Base-by-base conservation (phyloP, 35 echinoderm and acorn worm genomes). In the Holothuria glaberrima region DNA sequence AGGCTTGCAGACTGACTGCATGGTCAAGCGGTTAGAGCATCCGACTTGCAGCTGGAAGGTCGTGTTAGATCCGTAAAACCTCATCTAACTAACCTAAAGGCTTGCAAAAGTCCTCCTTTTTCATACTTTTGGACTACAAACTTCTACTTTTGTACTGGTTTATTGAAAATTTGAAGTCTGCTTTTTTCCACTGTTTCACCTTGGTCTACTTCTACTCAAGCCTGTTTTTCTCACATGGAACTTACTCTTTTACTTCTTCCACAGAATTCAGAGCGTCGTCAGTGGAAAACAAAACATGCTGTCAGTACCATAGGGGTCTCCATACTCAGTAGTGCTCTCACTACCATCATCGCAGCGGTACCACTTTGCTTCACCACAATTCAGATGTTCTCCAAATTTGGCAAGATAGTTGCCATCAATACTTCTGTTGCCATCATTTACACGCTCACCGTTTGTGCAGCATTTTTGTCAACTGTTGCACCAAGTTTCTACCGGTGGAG, bases 321-420 rank as follows among this genome's bases (percentile, higher is more conserved):
- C 35, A 97, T 97, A 20, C 72, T 97, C 25, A 93, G 91, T 79
- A 97, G 95, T 45, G 95, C 95, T 58, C 41, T 97, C 70, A 97
- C 95, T 5, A 97, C 95, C 80, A 86, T 97, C 44, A 97, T 94
- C 29, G 95, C 95, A 17, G 85, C 95, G 17, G 86, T 97, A 18
- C 95, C 95, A 63, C 92, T 97, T 27, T 97, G 92, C 52, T 94
- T 91, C 75, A 94, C 95, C 16, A 94, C 90, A 26, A 89, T 97
- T 36, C 90, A 97, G 59, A 86, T 94, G 54, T 97, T 97, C 26
- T 94, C 95, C 12, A 97, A 97, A 68, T 97, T 97, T 79, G 95
- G 95, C 71, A 91, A 97, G 63, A 97, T 97, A 59, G 95, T 97
- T 6, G 95, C 95, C 13, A 88, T 97, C 89, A 97, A 97, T 74